Percentiles rank a stretch among this genome's conserved stretches.
These are phyloP conservation scores for Drosophila merina DNA, from an alignment of 2,888 invertebrate species.

Conservation along the genomic window DNA sequence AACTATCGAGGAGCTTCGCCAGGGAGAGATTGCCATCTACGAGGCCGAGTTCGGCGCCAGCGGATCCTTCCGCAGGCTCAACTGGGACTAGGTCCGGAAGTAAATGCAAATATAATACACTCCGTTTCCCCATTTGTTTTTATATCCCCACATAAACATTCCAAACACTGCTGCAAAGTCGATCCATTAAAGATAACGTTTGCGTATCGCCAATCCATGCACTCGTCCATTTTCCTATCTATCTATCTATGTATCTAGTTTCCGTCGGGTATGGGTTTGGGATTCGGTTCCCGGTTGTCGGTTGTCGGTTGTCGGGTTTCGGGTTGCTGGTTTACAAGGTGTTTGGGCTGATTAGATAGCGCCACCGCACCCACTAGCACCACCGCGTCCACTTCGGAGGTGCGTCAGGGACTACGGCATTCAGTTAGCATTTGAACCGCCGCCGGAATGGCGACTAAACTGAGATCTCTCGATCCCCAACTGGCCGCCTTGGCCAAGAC, in stretches of 20 bases:
- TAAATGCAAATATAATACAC: neutral
- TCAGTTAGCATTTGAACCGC: slow-evolving; percentile 38
- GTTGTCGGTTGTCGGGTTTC: slow-evolving; percentile 17
- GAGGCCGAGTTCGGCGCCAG: slow-evolving; percentile 78
- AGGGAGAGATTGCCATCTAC: slow-evolving; percentile 63
- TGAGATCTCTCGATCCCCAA: slow-evolving; percentile 52
- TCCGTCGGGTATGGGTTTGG: slow-evolving; percentile 6
- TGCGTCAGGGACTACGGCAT: slow-evolving; percentile 38
- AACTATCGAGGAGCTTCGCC: slow-evolving; percentile 72
- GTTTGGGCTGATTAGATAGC: slow-evolving; percentile 44
- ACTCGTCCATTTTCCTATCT: slow-evolving; percentile 38
- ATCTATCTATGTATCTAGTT: slow-evolving; percentile 6
- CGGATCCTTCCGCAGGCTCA: slow-evolving; percentile 73
- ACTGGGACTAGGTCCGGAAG: slow-evolving; percentile 63
- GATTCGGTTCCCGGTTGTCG: slow-evolving; percentile 8
- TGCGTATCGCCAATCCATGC: slow-evolving; percentile 44
- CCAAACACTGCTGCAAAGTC: slow-evolving; percentile 44
- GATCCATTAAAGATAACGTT: slow-evolving; percentile 72
- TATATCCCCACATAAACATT: slow-evolving; percentile 26
- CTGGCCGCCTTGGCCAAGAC: slow-evolving; percentile 60
- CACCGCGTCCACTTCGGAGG: slow-evolving; percentile 9
- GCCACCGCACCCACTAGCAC: neutral
- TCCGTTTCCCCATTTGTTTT: neutral
- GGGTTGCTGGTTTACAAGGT: slow-evolving; percentile 42
- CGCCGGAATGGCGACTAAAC: slow-evolving; percentile 49